These are phyloP conservation scores for Leguminivora glycinivorella DNA, from an alignment of 1,140 invertebrate species.

Conservation along the genomic window DNA sequence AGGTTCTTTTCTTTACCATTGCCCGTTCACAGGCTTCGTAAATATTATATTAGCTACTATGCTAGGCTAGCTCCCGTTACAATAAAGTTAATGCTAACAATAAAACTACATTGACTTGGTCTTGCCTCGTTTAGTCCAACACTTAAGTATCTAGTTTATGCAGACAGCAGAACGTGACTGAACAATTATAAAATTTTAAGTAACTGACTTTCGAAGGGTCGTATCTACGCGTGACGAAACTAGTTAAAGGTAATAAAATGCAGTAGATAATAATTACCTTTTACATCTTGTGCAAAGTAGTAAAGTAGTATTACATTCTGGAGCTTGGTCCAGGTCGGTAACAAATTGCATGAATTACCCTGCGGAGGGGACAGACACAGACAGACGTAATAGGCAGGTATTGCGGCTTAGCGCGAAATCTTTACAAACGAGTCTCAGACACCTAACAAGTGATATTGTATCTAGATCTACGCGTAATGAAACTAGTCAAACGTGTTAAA, in stretches of 20 bases:
- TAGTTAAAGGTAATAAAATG: background rate
- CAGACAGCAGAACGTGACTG: too few relatives aligned
- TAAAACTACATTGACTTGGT: background rate
- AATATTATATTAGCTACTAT: slow-evolving; percentile 6
- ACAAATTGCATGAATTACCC: slow-evolving; percentile 21
- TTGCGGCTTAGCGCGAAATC: background rate
- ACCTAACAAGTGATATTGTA: background rate
- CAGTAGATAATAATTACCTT: background rate
- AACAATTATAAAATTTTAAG: too few relatives aligned
- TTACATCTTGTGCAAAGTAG: background rate
- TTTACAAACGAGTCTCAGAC: slow-evolving; percentile 3
- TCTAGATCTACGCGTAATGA: too few relatives aligned
- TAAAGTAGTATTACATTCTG: background rate
- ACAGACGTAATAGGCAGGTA: slow-evolving; percentile 8
- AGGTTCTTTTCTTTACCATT: background rate
- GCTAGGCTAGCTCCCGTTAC: background rate
- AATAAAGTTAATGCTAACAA: background rate
- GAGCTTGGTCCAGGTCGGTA: background rate
- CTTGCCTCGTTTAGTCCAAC: too few relatives aligned
- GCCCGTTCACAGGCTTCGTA: background rate
- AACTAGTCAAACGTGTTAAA: too few relatives aligned
- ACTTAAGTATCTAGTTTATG: too few relatives aligned
- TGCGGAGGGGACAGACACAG: background rate
- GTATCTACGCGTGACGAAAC: too few relatives aligned
- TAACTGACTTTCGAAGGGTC: too few relatives aligned